Conservation (phyloP, 2,888 invertebrate species). For the Drosophila nr. perissopoda region DNA sequence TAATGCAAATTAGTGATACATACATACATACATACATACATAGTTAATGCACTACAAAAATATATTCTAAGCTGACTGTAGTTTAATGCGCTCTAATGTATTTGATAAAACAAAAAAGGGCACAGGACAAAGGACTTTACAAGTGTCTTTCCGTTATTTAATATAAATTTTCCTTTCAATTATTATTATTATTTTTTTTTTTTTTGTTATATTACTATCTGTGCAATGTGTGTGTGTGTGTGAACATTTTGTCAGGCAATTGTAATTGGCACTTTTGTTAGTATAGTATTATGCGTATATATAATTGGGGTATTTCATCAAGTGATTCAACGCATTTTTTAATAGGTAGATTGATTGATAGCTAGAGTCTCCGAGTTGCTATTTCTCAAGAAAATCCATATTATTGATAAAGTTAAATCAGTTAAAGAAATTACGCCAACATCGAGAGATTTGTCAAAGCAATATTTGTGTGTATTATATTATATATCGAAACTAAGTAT, state of each 20-base stretch:
- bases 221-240: constrained; percentile 6
- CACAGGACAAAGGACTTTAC: constrained; percentile 1
- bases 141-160: neutral
- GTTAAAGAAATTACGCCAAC: constrained; percentile 9
- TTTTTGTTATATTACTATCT: constrained; percentile 23
- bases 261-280: constrained; percentile 70
- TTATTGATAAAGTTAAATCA: constrained; percentile 13
- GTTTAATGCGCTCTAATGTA: constrained; percentile 4
- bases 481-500: constrained; percentile 20
- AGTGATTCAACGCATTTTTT: constrained; percentile 6
- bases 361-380: neutral
- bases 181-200: constrained; percentile 1
- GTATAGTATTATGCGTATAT: constrained; percentile 29
- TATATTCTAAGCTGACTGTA: constrained; percentile 5
- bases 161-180: constrained; percentile 1
- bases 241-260: constrained; percentile 60
- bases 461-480: constrained; percentile 4
- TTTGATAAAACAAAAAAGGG: neutral
- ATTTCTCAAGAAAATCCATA: neutral
- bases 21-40: neutral
- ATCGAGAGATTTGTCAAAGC: constrained; percentile 19
- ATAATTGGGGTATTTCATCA: constrained; percentile 14
- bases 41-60: constrained; percentile 6
- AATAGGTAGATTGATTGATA: neutral
- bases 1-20: constrained; percentile 6